Evolutionary conservation across 2,113 vertebrate genomes (phyloP).

Genomic region (Edolisoma coerulescens): DNA sequence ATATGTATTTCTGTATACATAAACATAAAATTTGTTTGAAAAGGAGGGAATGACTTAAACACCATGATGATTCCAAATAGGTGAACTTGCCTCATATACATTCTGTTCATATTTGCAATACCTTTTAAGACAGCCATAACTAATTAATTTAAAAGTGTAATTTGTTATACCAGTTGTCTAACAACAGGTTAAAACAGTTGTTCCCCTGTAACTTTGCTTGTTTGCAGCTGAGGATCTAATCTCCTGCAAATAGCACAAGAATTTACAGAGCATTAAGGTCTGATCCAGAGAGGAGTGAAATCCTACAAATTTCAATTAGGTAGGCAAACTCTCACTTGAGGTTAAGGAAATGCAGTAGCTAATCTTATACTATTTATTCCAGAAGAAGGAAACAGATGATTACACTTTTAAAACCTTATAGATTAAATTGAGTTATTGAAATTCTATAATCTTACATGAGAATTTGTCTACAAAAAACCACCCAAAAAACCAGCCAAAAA

Average conservation of each 20-base stretch:
- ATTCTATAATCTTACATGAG: not conserved
- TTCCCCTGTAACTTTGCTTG: not conserved
- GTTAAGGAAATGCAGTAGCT: not conserved
- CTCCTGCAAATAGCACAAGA: not conserved
- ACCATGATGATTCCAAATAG: not conserved
- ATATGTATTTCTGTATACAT: not conserved
- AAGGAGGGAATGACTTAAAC: not conserved
- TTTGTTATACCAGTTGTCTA: not conserved
- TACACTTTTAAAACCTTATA: not conserved
- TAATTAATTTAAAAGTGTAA: not conserved
- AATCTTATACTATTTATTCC: not conserved
- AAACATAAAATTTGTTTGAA: not conserved
- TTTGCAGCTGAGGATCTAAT: not conserved
- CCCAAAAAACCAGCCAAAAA: not conserved
- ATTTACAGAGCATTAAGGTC: not conserved
- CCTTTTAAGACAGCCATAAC: not conserved
- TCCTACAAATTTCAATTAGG: not conserved
- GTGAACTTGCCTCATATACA: not conserved
- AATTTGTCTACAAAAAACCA: not conserved
- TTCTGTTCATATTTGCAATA: not conserved
- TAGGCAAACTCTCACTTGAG: not conserved
- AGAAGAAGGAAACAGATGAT: not conserved
- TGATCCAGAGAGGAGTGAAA: not conserved
- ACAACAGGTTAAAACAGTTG: not conserved
- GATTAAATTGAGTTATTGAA: not conserved